Evolutionary conservation across 2,888 invertebrate species (phyloP).

Genomic region (Tanypteryx hageni): DNA sequence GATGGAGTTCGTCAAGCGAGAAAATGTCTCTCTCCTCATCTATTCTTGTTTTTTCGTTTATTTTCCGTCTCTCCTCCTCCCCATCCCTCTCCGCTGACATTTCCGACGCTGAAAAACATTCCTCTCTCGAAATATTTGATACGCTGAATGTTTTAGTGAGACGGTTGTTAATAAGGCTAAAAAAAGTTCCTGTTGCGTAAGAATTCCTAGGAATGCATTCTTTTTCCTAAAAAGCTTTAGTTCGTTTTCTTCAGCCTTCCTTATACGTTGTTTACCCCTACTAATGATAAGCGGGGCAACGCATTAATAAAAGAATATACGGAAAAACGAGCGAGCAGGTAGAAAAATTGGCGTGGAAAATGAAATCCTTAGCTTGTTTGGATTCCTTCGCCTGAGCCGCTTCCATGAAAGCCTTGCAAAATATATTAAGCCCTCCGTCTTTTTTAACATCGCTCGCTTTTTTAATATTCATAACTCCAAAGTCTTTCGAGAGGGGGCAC

Average conservation of each 20-base stretch:
- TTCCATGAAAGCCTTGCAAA: constrained; percentile 18
- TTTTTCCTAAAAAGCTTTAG: no score
- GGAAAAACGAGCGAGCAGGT: not conserved
- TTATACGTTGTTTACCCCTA: not conserved
- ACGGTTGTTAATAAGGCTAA: not conserved
- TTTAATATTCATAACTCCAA: constrained; percentile 20
- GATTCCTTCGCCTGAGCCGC: constrained; percentile 3
- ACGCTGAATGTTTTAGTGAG: not conserved
- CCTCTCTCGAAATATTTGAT: not conserved
- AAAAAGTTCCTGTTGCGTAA: no score
- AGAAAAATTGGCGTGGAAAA: not conserved
- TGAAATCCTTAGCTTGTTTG: constrained; percentile 23
- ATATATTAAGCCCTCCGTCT: constrained; percentile 32
- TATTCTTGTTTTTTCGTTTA: not conserved
- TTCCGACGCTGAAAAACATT: not conserved
- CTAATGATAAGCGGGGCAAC: not conserved
- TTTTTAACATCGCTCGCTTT: constrained; percentile 26
- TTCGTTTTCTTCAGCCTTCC: not conserved
- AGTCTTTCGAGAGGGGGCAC: not conserved
- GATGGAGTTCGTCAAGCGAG: constrained; percentile 18
- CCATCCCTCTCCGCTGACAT: not conserved
- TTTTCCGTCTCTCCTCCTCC: no score
- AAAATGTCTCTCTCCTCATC: not conserved
- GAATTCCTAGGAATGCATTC: no score
- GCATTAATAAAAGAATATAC: not conserved